phyloP scores from a whole-genome alignment of 2,888 invertebrate genomes.

The Agrilus biguttatus region DNA sequence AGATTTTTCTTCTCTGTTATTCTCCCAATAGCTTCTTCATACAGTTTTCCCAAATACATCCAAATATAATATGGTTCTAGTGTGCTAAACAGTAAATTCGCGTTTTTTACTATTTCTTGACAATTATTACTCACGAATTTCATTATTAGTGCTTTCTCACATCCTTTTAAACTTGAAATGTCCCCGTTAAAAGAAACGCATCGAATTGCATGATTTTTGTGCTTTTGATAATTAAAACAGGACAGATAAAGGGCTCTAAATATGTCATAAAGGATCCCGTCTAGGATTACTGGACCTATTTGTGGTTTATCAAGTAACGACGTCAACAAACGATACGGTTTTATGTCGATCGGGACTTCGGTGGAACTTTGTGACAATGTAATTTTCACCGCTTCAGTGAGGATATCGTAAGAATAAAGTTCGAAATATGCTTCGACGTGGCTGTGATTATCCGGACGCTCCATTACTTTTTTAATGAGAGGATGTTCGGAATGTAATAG shows the following conservation, averaged over 20 bases:
- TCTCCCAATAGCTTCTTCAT: conserved; percentile 32
- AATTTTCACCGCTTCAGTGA: conserved; percentile 48
- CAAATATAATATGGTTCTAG: conserved; percentile 78
- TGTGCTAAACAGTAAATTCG: conserved; percentile 69
- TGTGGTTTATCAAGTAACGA: conserved; percentile 78
- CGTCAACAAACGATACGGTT: conserved; percentile 64
- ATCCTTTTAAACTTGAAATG: conserved; percentile 24
- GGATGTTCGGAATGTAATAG: conserved; percentile 26
- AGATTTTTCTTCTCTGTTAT: conserved; percentile 19
- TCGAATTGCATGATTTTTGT: conserved; percentile 20
- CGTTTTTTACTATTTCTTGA: conserved; percentile 65
- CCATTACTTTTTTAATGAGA: conserved; percentile 20
- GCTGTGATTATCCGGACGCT: conserved; percentile 19
- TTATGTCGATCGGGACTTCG: conserved; percentile 41
- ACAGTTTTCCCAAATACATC: conserved; percentile 58
- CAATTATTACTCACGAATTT: conserved; percentile 31
- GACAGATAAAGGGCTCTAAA: conserved; percentile 47
- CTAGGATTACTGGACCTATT: conserved; percentile 64
- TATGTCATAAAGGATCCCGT: conserved; percentile 63
- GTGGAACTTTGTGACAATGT: conserved; percentile 41
- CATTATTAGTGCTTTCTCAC: conserved; percentile 20
- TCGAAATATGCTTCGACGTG: conserved; percentile 45
- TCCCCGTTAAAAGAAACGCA: conserved; percentile 31
- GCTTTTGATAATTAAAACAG: conserved; percentile 32
- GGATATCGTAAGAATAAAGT: conserved; percentile 45